Evolutionary conservation across 1,140 invertebrate species (phyloP), one percentile per base, ranked within the genome.

Genomic region (Cydia amplana): DNA sequence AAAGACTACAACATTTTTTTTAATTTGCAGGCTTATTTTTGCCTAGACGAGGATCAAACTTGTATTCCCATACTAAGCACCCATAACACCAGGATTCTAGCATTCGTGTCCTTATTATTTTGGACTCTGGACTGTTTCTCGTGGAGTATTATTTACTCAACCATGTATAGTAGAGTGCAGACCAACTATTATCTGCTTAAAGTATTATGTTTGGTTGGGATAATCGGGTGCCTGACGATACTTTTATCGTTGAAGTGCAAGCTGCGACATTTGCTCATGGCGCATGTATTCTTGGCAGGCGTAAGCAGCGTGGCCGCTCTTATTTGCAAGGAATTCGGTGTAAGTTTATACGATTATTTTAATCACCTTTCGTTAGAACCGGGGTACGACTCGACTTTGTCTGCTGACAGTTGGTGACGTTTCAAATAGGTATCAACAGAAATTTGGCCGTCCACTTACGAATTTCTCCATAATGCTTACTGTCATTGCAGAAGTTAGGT

Each of bases 21-120:
- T 7, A 36, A 12, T n/a, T 89, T 87, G 51, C 83, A 92, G 90
- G 89, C 90, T 6, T 92, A 92, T 72, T 55, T 84, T 36, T 82
- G 83, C 23, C 76, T 92, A 72, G 90, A 92, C 36, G 85, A 88
- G 81, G 79, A 78, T 36, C 82, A 82, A 75, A 83, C 85, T 6
- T 92, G 90, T 75, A 65, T 89, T 16, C 81, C 78, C 72, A 77
- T 92, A 51, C 76, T 91, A 18, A 84, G 78, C 12, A 86, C 79
- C 0, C 77, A 86, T 75, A 92, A 92, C 63, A 80, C 86, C 10
- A 83, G 83, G 78, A 51, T 86, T 2, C 51, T 87, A 60, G 75
- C 84, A 28, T 46, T 83, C 4, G 72, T 81, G 6, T 74, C 77
- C 7, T 51, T 82, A 46, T 36, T 84, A 67, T 84, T 92, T 76